A percentile compares a stretch with the other conserved stretches of the same genome.
Evolutionary conservation across 35 echinoderm and acorn worm genomes (phyloP).

Genomic region (Apostichopus parvimensis): DNA sequence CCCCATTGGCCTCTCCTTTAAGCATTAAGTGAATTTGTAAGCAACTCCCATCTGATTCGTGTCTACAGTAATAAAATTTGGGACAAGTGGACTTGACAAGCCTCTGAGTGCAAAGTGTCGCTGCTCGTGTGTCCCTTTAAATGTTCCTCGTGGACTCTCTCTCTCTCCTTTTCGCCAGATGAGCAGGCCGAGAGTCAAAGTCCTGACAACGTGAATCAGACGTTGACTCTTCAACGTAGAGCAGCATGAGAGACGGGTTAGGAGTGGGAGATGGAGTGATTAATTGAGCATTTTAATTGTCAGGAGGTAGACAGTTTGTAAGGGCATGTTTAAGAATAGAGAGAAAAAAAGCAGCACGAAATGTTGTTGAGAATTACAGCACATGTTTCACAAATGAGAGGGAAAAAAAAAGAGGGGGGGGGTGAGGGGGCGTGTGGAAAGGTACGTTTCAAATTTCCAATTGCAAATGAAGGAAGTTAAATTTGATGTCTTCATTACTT

Average conservation of each 20-base stretch:
- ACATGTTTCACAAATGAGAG: not conserved
- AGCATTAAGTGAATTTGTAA: slow-evolving; percentile 32
- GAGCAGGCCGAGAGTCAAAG: slow-evolving; percentile 1
- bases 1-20: not conserved
- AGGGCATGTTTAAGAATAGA: not conserved
- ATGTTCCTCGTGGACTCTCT: not conserved
- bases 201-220: slow-evolving; percentile 17
- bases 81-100: slow-evolving; percentile 50
- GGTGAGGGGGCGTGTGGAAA: not conserved
- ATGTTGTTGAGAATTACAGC: not conserved
- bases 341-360: not conserved
- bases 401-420: not conserved
- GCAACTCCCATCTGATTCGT: slow-evolving; percentile 24
- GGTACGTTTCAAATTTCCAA: too few relatives aligned
- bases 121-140: slow-evolving; percentile 27
- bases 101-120: not conserved
- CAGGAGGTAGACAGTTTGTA: slow-evolving; percentile 15
- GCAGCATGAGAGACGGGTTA: slow-evolving; percentile 18
- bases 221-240: slow-evolving; percentile 16
- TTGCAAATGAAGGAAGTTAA: too few relatives aligned
- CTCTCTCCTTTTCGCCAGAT: not conserved
- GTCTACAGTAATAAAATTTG: slow-evolving; percentile 38
- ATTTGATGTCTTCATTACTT: too few relatives aligned
- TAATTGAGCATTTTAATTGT: slow-evolving; percentile 43
- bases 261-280: slow-evolving; percentile 16